phyloP scores from a whole-genome alignment of 2,113 vertebrate genomes.

The Chamaea fasciata region DNA sequence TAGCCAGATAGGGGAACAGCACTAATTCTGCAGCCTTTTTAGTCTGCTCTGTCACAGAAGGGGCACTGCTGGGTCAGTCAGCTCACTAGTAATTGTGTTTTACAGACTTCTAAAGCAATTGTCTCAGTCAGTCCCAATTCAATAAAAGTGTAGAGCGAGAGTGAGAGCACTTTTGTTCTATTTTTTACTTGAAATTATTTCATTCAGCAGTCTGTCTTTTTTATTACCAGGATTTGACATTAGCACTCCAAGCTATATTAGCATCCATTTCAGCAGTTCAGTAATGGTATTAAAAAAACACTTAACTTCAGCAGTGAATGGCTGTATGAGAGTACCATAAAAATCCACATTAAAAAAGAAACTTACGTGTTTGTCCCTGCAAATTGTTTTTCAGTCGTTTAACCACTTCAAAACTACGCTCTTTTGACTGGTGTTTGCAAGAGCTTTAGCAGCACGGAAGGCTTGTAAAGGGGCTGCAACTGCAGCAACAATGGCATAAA shows the following conservation, averaged over 20 bases:
- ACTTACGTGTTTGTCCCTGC: slow-evolving; percentile 77
- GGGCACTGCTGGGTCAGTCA: slow-evolving; percentile 76
- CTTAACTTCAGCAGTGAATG: slow-evolving; percentile 85
- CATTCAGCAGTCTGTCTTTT: slow-evolving; percentile 87
- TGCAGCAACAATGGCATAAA: not conserved
- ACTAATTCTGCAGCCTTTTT: slow-evolving; percentile 63
- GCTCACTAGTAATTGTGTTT: slow-evolving; percentile 83
- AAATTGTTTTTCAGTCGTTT: slow-evolving; percentile 79
- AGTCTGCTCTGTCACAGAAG: slow-evolving; percentile 69
- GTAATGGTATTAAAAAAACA: slow-evolving; percentile 89
- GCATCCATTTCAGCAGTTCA: slow-evolving; percentile 82
- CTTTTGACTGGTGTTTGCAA: slow-evolving; percentile 33
- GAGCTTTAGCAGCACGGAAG: slow-evolving; percentile 5
- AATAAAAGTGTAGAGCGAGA: slow-evolving; percentile 79
- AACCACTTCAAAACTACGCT: slow-evolving; percentile 75
- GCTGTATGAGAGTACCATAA: slow-evolving; percentile 84
- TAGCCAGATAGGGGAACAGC: slow-evolving; percentile 24
- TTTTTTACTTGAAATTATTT: slow-evolving; percentile 83
- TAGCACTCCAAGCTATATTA: slow-evolving; percentile 85
- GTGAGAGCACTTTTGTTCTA: slow-evolving; percentile 81
- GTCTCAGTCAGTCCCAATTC: slow-evolving; percentile 83
- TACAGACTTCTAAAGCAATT: slow-evolving; percentile 84
- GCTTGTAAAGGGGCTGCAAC: not conserved
- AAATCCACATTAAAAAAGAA: slow-evolving; percentile 80
- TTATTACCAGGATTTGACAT: slow-evolving; percentile 85